phyloP scores from a whole-genome alignment of 1,140 invertebrate species.

The Nephila pilipes region DNA sequence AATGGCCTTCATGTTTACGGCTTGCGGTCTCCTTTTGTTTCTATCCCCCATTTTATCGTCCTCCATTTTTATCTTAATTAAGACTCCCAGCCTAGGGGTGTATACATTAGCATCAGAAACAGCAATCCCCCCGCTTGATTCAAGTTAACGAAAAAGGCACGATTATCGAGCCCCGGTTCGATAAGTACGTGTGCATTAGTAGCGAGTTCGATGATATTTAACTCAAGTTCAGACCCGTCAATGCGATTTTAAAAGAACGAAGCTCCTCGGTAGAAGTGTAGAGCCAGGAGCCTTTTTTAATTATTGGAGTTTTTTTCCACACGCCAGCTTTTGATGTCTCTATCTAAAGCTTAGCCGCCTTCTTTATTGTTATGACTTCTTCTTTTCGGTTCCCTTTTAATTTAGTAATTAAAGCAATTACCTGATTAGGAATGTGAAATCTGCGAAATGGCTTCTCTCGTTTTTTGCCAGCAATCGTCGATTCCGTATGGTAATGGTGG shows the following conservation, averaged over 20 bases:
- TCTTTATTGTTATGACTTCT: constrained; percentile 61
- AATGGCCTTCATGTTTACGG: constrained; percentile 59
- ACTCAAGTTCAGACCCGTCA: constrained; percentile 48
- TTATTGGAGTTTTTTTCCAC: not conserved
- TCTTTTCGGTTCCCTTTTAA: constrained; percentile 60
- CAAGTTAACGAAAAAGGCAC: constrained; percentile 29
- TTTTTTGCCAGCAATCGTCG: not conserved
- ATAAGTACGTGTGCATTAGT: constrained; percentile 63
- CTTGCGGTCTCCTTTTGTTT: constrained; percentile 55
- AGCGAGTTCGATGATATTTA: constrained; percentile 56
- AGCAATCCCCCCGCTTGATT: not conserved
- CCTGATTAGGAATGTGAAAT: constrained; percentile 65
- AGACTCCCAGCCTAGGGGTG: constrained; percentile 45
- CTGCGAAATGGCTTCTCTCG: not conserved
- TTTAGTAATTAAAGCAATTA: constrained; percentile 74
- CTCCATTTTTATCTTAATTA: constrained; percentile 62
- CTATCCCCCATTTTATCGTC: constrained; percentile 1
- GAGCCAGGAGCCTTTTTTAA: constrained; percentile 14
- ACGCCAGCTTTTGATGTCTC: constrained; percentile 58
- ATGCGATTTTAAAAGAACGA: constrained; percentile 63
- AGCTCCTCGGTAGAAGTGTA: not conserved
- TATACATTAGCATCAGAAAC: constrained; percentile 59
- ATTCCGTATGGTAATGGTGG: constrained; percentile 61
- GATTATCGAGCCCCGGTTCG: constrained; percentile 27
- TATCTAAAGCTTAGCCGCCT: constrained; percentile 28